These are phyloP conservation scores for Anguilla obscura DNA, from an alignment of 2,797 vertebrate genomes.

Conservation along the genomic window DNA sequence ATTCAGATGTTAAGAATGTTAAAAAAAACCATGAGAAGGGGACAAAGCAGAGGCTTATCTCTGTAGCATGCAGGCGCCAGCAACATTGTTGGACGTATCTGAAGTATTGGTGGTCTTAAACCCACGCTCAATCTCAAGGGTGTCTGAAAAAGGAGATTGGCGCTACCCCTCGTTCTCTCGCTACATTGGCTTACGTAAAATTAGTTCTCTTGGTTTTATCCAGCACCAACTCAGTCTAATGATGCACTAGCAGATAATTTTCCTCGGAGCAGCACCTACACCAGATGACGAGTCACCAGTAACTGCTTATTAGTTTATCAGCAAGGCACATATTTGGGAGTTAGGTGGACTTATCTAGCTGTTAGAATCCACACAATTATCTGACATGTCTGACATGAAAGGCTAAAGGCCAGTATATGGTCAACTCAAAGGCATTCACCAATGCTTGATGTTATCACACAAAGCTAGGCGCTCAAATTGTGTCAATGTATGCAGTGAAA, in stretches of 20 bases:
- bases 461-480: neutral
- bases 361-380: neutral
- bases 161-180: neutral
- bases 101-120: neutral
- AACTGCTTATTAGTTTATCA: too few relatives aligned
- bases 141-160: neutral
- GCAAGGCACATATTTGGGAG: neutral
- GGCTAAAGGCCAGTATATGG: neutral
- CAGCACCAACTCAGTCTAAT: neutral
- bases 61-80: neutral
- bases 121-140: neutral
- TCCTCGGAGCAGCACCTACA: neutral
- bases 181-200: neutral
- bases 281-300: too few relatives aligned
- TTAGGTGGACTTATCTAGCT: neutral
- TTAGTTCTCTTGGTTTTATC: neutral
- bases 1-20: neutral
- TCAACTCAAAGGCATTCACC: neutral
- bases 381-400: neutral
- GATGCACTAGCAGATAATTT: neutral
- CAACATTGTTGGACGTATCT: neutral
- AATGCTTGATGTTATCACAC: neutral
- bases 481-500: neutral
- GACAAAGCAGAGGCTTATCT: neutral
- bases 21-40: too few relatives aligned